Evolutionary conservation across 2,113 vertebrate genomes (phyloP).

Genomic region (Phoxinus phoxinus): DNA sequence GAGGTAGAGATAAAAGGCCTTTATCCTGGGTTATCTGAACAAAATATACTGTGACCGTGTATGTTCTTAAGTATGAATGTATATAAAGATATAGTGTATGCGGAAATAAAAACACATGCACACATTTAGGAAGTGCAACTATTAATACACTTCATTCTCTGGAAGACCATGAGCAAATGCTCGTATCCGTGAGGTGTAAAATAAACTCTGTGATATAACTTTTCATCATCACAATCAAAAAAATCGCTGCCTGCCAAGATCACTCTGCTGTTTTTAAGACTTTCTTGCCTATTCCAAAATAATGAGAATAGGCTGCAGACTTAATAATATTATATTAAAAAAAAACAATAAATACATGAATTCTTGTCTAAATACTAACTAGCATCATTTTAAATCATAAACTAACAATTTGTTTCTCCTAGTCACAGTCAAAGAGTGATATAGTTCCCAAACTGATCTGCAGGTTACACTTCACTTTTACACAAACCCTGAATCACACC

Average conservation of each 20-base stretch:
- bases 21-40: background rate
- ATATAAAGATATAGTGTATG: background rate
- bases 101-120: background rate
- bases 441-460: background rate
- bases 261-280: background rate
- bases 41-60: background rate
- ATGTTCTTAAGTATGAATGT: background rate
- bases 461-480: background rate
- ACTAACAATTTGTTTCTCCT: background rate
- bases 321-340: background rate
- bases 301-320: background rate
- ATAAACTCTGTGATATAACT: background rate
- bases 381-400: background rate
- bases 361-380: background rate
- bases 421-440: background rate
- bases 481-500: background rate
- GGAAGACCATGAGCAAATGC: background rate
- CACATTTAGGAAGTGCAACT: background rate
- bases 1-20: background rate
- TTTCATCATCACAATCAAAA: background rate
- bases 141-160: background rate
- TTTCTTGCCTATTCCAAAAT: background rate
- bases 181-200: background rate
- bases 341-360: background rate
- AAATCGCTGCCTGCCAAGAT: background rate